A percentile compares a stretch with the other conserved stretches of the same genome.
phyloP scores from a whole-genome alignment of 2,888 invertebrate genomes.

The Chloromyia formosa region DNA sequence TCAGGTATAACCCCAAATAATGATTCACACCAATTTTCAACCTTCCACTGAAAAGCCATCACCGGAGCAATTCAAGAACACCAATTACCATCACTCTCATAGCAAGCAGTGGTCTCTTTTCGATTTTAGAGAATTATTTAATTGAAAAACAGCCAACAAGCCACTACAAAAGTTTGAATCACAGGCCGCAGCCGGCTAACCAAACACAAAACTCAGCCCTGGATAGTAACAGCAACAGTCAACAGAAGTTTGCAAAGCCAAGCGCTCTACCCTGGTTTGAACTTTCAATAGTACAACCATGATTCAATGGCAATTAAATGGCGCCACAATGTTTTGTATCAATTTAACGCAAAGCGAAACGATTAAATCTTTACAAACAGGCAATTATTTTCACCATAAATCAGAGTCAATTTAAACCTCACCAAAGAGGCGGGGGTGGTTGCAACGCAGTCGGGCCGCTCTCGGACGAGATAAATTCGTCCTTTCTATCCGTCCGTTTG shows the following conservation, averaged over 20 bases:
- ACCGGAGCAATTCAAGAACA: no score
- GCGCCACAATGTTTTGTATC: conserved; percentile 34
- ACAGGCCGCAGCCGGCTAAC: no score
- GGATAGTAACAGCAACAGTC: not conserved
- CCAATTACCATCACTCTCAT: no score
- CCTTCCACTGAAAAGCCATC: no score
- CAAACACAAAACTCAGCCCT: not conserved
- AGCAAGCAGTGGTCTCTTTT: not conserved
- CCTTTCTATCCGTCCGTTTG: not conserved
- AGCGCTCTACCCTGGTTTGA: not conserved
- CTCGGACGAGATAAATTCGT: not conserved
- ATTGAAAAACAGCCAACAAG: conserved; percentile 4
- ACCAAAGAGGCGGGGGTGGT: not conserved
- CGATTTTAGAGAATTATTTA: not conserved
- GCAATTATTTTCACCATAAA: conserved; percentile 62
- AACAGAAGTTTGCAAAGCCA: not conserved
- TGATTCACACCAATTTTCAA: no score
- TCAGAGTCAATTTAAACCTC: conserved; percentile 53
- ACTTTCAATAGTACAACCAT: conserved; percentile 16
- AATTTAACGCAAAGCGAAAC: conserved; percentile 36
- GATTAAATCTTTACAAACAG: conserved; percentile 54
- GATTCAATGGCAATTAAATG: conserved; percentile 31
- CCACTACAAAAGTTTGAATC: not conserved
- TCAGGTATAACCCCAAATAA: no score
- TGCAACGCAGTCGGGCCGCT: not conserved